Conservation (phyloP, 2,797 vertebrate species). For the Calcarius lapponicus region DNA sequence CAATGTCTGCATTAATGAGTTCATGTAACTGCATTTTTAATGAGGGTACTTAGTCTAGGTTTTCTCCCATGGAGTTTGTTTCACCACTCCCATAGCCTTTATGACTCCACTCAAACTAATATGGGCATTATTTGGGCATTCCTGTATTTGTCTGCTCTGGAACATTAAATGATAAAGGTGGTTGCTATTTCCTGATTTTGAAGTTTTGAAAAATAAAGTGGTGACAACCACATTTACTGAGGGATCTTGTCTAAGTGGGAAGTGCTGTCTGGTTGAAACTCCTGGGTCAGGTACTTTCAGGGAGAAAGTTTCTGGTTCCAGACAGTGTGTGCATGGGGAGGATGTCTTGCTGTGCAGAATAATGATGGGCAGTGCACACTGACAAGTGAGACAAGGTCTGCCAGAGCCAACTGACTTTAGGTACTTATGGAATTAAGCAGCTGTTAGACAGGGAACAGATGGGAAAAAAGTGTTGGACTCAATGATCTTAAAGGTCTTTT, state of each 20-base stretch:
- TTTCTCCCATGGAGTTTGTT: neutral
- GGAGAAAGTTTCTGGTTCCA: neutral
- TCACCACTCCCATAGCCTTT: neutral
- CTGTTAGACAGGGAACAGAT: neutral
- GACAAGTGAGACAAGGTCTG: neutral
- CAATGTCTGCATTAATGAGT: neutral
- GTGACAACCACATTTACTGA: neutral
- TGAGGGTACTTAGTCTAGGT: neutral
- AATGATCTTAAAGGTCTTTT: neutral
- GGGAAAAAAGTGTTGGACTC: neutral
- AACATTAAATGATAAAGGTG: neutral
- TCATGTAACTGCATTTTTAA: neutral
- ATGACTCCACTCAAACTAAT: neutral
- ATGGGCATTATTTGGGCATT: neutral
- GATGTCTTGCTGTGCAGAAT: neutral
- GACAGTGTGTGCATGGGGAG: accelerated
- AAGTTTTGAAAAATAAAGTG: neutral
- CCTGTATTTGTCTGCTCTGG: neutral
- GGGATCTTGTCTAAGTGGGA: neutral
- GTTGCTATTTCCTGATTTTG: neutral
- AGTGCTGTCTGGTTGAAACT: neutral
- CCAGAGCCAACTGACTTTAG: neutral
- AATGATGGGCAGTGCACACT: neutral
- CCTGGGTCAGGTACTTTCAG: neutral
- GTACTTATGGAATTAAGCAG: neutral